phyloP scores from a whole-genome alignment of 2,888 invertebrate genomes.

The Pocota personata region DNA sequence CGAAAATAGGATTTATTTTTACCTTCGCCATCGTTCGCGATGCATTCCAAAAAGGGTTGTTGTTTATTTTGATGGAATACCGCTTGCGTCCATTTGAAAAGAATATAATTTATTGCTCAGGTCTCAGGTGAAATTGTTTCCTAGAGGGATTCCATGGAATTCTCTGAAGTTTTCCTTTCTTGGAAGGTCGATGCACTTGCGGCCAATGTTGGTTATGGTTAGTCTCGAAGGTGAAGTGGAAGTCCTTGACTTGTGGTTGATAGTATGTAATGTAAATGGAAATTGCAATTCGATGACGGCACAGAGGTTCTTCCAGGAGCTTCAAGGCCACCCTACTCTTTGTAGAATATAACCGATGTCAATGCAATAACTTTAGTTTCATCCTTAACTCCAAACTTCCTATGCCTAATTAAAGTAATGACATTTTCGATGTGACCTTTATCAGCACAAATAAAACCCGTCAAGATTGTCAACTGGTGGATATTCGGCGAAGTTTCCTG shows the following conservation, averaged over 20 bases:
- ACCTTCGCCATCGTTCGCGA: neutral
- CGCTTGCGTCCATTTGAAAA: slow-evolving; percentile 54
- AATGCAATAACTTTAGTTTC: too few relatives aligned
- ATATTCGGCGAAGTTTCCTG: too few relatives aligned
- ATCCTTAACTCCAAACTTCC: too few relatives aligned
- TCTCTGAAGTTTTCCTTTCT: slow-evolving; percentile 11
- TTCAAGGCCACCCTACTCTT: too few relatives aligned
- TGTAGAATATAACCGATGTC: too few relatives aligned
- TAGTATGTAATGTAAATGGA: too few relatives aligned
- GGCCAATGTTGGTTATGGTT: neutral
- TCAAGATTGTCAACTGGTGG: too few relatives aligned
- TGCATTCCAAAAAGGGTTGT: slow-evolving; percentile 17
- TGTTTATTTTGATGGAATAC: slow-evolving; percentile 58
- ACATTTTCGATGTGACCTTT: too few relatives aligned
- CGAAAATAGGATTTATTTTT: slow-evolving; percentile 38
- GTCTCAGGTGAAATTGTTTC: slow-evolving; percentile 43
- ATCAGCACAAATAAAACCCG: too few relatives aligned
- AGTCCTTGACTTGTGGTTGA: neutral
- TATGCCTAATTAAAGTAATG: too few relatives aligned
- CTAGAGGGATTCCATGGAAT: slow-evolving; percentile 25
- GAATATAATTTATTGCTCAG: slow-evolving; percentile 63
- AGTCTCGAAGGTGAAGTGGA: neutral
- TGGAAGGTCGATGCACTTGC: slow-evolving; percentile 28
- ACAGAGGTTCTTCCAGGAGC: too few relatives aligned
- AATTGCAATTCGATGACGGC: too few relatives aligned